These are phyloP conservation scores for Scolopax mira DNA, from an alignment of 2,113 vertebrate genomes.

Conservation along the genomic window DNA sequence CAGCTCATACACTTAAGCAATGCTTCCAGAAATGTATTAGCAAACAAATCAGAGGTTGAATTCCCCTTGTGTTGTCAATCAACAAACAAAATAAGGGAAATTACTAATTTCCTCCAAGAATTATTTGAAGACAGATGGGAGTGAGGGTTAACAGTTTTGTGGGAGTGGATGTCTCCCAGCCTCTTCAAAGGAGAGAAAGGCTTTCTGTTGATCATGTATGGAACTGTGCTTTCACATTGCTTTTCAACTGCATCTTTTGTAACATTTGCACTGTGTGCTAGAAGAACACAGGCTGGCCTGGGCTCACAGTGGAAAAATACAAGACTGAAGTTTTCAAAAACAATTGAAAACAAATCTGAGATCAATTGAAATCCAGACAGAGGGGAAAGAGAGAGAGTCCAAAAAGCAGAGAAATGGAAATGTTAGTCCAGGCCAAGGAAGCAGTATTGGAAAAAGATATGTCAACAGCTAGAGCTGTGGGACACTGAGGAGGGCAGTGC, in stretches of 20 bases:
- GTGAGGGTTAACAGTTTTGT: not conserved
- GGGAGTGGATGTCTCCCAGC: not conserved
- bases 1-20: not conserved
- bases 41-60: not conserved
- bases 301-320: slow-evolving; percentile 4
- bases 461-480: not conserved
- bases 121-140: not conserved
- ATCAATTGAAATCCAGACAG: not conserved
- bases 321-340: not conserved
- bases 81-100: not conserved
- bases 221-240: not conserved
- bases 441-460: not conserved
- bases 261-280: not conserved
- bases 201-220: not conserved
- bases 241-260: not conserved
- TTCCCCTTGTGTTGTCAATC: not conserved
- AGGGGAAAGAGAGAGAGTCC: not conserved
- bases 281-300: not conserved
- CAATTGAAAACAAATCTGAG: not conserved
- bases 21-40: not conserved
- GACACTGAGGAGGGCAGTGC: not conserved
- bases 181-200: not conserved
- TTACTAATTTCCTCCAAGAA: not conserved
- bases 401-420: not conserved
- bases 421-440: not conserved